These are phyloP conservation scores for Phalangium opilio DNA, from an alignment of 2,888 invertebrate genomes.

Conservation along the genomic window DNA sequence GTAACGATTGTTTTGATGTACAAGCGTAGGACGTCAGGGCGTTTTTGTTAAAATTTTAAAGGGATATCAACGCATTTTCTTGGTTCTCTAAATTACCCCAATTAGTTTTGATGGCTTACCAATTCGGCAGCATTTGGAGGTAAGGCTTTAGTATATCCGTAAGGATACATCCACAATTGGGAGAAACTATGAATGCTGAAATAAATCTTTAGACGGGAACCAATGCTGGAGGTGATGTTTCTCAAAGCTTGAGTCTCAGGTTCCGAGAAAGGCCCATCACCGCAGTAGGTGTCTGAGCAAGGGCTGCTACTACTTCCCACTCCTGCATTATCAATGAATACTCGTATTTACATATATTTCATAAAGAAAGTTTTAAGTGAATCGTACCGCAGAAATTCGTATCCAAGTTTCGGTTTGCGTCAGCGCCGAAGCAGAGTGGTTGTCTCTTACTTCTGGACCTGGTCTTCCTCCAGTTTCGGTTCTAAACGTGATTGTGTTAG, in stretches of 20 bases:
- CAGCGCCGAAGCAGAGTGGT: conserved; percentile 22
- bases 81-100: conserved; percentile 17
- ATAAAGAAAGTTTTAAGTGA: not conserved
- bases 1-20: too few species aligned
- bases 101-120: conserved; percentile 6
- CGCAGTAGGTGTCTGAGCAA: conserved; percentile 20
- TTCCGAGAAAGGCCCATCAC: conserved; percentile 21
- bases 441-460: conserved; percentile 14
- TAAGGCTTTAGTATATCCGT: conserved; percentile 11
- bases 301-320: conserved; percentile 18
- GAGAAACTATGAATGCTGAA: conserved; percentile 18
- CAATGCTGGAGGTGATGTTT: conserved; percentile 11
- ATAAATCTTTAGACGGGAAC: conserved; percentile 14
- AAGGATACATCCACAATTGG: conserved; percentile 21
- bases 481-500: conserved; percentile 14
- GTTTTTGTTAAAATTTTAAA: too few species aligned
- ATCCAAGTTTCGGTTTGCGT: conserved; percentile 26
- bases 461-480: conserved; percentile 27
- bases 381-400: conserved; percentile 22
- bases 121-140: conserved; percentile 12
- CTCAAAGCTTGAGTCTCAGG: conserved; percentile 18
- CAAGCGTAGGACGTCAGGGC: too few species aligned
- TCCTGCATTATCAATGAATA: conserved; percentile 5
- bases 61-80: too few species aligned
- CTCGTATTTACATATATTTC: not conserved